Conservation (phyloP, 2,113 vertebrate genomes). For the Vicugna pacos region DNA sequence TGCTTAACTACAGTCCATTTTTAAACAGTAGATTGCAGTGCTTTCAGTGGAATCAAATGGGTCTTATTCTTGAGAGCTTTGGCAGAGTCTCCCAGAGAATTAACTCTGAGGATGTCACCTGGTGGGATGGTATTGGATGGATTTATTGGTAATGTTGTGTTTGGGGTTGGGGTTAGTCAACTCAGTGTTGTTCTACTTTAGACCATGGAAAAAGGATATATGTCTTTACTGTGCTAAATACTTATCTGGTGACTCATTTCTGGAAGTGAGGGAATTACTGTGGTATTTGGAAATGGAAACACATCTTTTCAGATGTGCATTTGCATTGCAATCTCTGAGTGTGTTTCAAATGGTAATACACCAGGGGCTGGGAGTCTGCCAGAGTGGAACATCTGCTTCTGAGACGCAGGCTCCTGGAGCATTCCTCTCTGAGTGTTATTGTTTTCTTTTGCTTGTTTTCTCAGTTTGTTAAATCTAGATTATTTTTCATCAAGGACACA, state of each 20-base stretch:
- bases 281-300: slow-evolving; percentile 72
- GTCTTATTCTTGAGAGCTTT: slow-evolving; percentile 40
- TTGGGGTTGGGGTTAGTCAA: slow-evolving; percentile 54
- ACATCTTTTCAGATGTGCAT: slow-evolving; percentile 57
- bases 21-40: slow-evolving; percentile 22
- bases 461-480: slow-evolving; percentile 26
- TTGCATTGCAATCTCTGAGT: neutral
- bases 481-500: neutral
- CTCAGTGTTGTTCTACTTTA: slow-evolving; percentile 8
- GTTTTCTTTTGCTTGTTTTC: slow-evolving; percentile 48
- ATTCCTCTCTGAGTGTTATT: slow-evolving; percentile 23
- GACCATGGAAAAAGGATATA: slow-evolving; percentile 39
- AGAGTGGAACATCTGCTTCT: slow-evolving; percentile 57
- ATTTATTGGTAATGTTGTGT: slow-evolving; percentile 28
- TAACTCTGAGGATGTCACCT: neutral
- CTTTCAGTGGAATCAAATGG: slow-evolving; percentile 4
- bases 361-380: neutral
- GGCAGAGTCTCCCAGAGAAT: slow-evolving; percentile 40
- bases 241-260: slow-evolving; percentile 64
- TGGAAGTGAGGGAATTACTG: slow-evolving; percentile 56
- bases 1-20: slow-evolving; percentile 53
- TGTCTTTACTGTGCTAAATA: slow-evolving; percentile 52
- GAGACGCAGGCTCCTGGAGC: slow-evolving; percentile 8
- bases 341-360: slow-evolving; percentile 29
- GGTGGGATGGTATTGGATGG: neutral